Percentiles rank a stretch among this genome's conserved stretches.
These are phyloP conservation scores for Neoaliturus tenellus DNA, from an alignment of 2,888 invertebrate genomes.

Conservation along the genomic window DNA sequence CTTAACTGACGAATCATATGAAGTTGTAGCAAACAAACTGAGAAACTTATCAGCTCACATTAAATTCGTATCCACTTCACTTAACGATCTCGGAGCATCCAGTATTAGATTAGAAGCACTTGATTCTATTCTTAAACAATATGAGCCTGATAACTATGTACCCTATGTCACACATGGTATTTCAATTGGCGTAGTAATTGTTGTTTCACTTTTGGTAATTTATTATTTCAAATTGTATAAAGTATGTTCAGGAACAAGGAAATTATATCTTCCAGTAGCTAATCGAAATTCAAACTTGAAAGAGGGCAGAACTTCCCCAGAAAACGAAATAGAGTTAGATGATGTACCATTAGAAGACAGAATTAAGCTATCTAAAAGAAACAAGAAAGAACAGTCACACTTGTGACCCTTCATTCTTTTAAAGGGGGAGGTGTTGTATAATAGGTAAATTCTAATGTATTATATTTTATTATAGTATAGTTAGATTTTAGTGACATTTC, in stretches of 20 bases:
- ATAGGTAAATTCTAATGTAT: no score
- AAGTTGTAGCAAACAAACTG: background rate
- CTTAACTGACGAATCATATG: background rate
- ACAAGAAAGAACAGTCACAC: background rate
- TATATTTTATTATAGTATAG: no score
- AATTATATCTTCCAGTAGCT: background rate
- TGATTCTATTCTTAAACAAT: background rate
- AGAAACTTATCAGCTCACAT: background rate
- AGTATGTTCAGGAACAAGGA: background rate
- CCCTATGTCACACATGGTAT: background rate
- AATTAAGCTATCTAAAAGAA: background rate
- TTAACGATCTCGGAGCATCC: background rate
- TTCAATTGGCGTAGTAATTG: background rate
- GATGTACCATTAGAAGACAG: slow-evolving; percentile 23
- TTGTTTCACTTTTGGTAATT: background rate
- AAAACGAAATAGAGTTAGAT: background rate
- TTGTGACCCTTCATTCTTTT: background rate
- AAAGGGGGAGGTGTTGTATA: slow-evolving; percentile 25
- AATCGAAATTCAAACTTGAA: background rate
- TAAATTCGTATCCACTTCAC: background rate
- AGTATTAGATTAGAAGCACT: background rate
- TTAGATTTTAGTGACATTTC: no score
- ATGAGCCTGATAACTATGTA: slow-evolving; percentile 13
- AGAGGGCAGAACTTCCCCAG: no score
- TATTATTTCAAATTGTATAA: background rate